These are phyloP conservation scores for Ictalurus punctatus DNA, from an alignment of 2,113 vertebrate genomes.

Conservation along the genomic window DNA sequence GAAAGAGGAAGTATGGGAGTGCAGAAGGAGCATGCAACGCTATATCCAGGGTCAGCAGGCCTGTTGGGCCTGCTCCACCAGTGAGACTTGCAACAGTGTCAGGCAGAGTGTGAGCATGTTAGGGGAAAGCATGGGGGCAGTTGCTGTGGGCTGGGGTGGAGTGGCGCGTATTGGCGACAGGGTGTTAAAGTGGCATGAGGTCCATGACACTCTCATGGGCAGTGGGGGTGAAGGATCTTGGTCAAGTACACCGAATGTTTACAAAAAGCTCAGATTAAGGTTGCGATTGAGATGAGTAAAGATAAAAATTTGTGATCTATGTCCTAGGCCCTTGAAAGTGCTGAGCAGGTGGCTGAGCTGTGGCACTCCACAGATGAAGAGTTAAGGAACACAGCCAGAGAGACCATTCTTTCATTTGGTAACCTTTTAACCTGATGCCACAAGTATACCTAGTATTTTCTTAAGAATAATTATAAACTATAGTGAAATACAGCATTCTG, in stretches of 20 bases:
- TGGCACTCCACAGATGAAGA: conserved; percentile 72
- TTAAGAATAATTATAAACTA: neutral
- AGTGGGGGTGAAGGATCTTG: neutral
- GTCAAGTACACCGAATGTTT: neutral
- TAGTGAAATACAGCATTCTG: neutral
- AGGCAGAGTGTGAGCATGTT: too few relatives aligned
- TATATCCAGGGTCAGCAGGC: too few relatives aligned
- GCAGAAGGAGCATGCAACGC: too few relatives aligned
- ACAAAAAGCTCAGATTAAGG: neutral
- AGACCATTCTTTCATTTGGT: conserved; percentile 76
- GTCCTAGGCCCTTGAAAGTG: conserved; percentile 71
- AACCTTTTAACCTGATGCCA: conserved; percentile 13
- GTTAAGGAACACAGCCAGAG: conserved; percentile 66
- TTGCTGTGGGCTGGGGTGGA: too few relatives aligned
- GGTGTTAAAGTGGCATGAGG: too few relatives aligned
- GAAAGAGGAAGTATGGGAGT: too few relatives aligned
- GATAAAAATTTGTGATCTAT: conserved; percentile 37
- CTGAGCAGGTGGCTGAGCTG: conserved; percentile 71
- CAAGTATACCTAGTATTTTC: neutral
- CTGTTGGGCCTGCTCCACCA: too few relatives aligned
- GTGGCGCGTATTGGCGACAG: too few relatives aligned
- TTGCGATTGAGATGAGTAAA: neutral
- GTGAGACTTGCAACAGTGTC: too few relatives aligned
- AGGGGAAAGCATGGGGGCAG: too few relatives aligned
- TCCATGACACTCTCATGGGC: too few relatives aligned